Evolutionary conservation across 2,113 vertebrate genomes (phyloP).

Genomic region (Glaucomys volans): DNA sequence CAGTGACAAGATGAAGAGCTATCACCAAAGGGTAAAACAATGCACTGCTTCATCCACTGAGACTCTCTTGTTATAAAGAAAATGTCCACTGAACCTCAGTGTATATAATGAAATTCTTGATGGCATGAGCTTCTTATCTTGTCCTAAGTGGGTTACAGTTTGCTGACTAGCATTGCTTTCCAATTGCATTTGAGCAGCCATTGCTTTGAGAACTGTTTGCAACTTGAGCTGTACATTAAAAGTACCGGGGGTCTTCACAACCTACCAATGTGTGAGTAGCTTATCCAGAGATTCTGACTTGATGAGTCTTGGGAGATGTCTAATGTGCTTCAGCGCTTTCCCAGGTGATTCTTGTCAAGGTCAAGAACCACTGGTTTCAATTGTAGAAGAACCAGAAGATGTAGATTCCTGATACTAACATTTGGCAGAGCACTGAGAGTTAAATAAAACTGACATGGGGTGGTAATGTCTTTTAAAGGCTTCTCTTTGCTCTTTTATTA

Average conservation of each 20-base stretch:
- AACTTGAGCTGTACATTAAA: neutral
- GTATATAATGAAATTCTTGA: neutral
- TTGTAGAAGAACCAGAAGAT: neutral
- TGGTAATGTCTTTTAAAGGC: neutral
- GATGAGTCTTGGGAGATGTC: neutral
- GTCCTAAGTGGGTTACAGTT: neutral
- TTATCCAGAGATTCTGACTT: neutral
- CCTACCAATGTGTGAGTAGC: neutral
- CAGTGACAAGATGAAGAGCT: neutral
- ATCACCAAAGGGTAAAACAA: neutral
- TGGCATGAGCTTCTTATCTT: neutral
- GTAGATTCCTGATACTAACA: neutral
- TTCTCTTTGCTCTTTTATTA: conserved; percentile 60
- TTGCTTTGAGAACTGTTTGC: neutral
- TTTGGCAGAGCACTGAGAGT: neutral
- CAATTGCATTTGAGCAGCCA: neutral
- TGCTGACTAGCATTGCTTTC: neutral
- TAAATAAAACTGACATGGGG: neutral
- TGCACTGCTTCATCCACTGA: neutral
- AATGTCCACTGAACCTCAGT: neutral
- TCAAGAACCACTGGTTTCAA: neutral
- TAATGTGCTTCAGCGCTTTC: neutral
- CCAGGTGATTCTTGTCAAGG: neutral
- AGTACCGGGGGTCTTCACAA: neutral
- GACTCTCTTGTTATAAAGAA: neutral